Percentiles rank a stretch among this genome's conserved stretches.
phyloP scores from a whole-genome alignment of 2,888 invertebrate species.

The Dicycla oo region DNA sequence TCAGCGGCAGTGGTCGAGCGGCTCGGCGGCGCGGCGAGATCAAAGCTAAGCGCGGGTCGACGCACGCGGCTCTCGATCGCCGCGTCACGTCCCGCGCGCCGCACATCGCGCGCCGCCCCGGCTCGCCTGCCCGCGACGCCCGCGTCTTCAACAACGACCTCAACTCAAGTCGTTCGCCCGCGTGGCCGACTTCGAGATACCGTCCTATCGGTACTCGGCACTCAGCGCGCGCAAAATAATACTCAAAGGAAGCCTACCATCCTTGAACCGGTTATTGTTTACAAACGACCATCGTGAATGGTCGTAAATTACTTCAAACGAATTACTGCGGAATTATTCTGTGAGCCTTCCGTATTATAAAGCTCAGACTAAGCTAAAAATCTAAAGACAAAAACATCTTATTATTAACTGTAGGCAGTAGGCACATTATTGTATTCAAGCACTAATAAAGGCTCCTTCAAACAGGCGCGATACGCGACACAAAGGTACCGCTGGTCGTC shows the following conservation, averaged over 20 bases:
- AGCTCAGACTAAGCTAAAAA: conserved; percentile 1
- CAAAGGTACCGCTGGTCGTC: too few relatives aligned
- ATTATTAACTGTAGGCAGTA: not conserved
- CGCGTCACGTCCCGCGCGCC: conserved; percentile 73
- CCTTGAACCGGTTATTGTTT: conserved; percentile 86
- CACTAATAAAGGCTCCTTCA: too few relatives aligned
- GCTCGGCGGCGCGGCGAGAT: conserved; percentile 77
- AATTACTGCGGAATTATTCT: conserved; percentile 77
- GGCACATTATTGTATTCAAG: not conserved
- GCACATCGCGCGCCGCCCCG: conserved; percentile 66
- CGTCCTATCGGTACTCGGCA: conserved; percentile 72
- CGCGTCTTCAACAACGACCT: conserved; percentile 68
- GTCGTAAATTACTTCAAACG: conserved; percentile 79
- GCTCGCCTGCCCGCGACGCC: conserved; percentile 58
- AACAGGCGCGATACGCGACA: too few relatives aligned
- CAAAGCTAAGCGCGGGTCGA: conserved; percentile 87
- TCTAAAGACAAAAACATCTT: conserved; percentile 59
- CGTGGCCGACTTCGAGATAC: conserved; percentile 69
- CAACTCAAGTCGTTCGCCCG: conserved; percentile 77
- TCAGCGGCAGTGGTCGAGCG: conserved; percentile 60
- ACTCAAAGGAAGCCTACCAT: conserved; percentile 81
- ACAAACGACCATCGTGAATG: conserved; percentile 82
- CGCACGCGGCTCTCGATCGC: conserved; percentile 85
- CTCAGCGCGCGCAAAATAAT: conserved; percentile 79
- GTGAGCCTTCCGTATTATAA: conserved; percentile 75